Conservation (phyloP, 2,113 vertebrate species). For the Notechis scutatus region DNA sequence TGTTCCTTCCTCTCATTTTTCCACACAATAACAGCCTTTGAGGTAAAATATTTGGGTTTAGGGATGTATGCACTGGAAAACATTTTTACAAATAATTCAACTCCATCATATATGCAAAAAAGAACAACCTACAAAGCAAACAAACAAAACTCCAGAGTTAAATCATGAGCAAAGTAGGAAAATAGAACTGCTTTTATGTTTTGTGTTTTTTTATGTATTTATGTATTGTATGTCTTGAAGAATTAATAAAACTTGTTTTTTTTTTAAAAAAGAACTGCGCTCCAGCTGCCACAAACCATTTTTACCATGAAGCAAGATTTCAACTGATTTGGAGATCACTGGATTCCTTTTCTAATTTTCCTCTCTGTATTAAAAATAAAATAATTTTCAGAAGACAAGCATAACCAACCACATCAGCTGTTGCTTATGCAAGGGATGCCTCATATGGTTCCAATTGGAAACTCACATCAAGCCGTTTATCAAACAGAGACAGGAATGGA, state of each 20-base stretch:
- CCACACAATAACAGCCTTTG: background rate
- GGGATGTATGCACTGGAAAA: background rate
- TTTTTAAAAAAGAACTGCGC: constrained; percentile 21
- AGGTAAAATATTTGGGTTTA: background rate
- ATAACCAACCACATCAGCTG: constrained; percentile 34
- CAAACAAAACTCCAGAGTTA: background rate
- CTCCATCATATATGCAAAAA: background rate
- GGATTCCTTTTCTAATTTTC: background rate
- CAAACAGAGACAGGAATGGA: constrained; percentile 4
- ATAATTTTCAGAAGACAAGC: constrained; percentile 40
- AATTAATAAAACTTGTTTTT: no score
- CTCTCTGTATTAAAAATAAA: constrained; percentile 12
- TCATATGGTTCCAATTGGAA: constrained; percentile 30
- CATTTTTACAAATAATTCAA: background rate
- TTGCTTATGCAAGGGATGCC: background rate
- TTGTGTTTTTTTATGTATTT: no score
- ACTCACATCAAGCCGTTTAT: constrained; percentile 5
- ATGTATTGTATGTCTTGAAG: no score
- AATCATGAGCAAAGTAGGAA: background rate
- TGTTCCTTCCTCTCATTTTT: background rate
- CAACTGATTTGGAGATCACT: constrained; percentile 1
- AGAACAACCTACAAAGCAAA: background rate
- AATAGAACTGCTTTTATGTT: constrained; percentile 17
- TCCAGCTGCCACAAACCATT: constrained; percentile 9
- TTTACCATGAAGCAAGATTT: constrained; percentile 15